Evolutionary conservation across 2,888 invertebrate species (phyloP).

Genomic region (Rhamphomyia laevipes): DNA sequence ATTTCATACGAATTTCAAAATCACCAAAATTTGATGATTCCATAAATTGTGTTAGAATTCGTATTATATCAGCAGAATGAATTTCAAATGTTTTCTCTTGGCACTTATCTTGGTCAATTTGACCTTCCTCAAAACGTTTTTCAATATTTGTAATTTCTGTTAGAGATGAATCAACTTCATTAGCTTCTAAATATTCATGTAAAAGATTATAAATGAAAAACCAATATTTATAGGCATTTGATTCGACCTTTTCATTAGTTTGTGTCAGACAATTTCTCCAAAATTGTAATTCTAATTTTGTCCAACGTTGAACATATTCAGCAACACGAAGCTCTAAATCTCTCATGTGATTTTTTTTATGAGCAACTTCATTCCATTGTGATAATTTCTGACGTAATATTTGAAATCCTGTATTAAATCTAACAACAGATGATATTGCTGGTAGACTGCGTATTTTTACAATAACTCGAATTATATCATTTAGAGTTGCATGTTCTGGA

Average conservation of each 20-base stretch:
- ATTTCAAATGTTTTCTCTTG: constrained; percentile 21
- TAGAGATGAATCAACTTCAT: constrained; percentile 21
- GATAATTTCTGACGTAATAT: constrained; percentile 71
- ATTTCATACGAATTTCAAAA: constrained; percentile 62
- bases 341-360: constrained; percentile 70
- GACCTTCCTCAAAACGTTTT: constrained; percentile 25
- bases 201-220: constrained; percentile 70
- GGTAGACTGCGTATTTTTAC: constrained; percentile 58
- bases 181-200: constrained; percentile 44
- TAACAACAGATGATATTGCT: constrained; percentile 69
- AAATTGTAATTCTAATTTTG: constrained; percentile 74
- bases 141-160: constrained; percentile 24
- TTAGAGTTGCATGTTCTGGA: constrained; percentile 83
- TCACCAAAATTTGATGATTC: constrained; percentile 75
- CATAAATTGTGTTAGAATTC: constrained; percentile 67
- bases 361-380: constrained; percentile 89
- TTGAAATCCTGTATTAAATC: constrained; percentile 84
- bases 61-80: constrained; percentile 29
- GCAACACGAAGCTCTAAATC: constrained; percentile 62
- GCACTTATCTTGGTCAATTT: constrained; percentile 18
- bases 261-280: constrained; percentile 77
- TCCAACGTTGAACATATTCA: constrained; percentile 77
- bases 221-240: constrained; percentile 77
- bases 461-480: constrained; percentile 48
- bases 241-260: constrained; percentile 51